Evolutionary conservation across 2,113 vertebrate genomes (phyloP).

Genomic region (Urocolius indicus): DNA sequence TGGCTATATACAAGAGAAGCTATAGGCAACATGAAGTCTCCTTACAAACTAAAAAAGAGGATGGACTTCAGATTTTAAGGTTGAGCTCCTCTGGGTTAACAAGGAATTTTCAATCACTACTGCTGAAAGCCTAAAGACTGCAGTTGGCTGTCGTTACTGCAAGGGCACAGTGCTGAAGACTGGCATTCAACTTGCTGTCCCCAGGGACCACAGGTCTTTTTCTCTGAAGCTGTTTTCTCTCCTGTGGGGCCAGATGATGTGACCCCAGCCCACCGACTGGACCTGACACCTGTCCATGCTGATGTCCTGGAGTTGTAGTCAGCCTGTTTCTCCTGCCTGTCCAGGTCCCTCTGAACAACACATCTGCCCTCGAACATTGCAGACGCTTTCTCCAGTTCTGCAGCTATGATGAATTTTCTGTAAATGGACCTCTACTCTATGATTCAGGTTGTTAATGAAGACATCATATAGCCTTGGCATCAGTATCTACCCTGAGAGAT

Average conservation of each 20-base stretch:
- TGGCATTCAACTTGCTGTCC: not conserved
- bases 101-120: not conserved
- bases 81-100: not conserved
- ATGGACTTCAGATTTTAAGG: fast-evolving
- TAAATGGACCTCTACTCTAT: not conserved
- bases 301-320: not conserved
- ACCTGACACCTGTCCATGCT: not conserved
- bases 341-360: not conserved
- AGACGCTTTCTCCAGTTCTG: not conserved
- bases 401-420: not conserved
- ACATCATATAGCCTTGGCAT: fast-evolving
- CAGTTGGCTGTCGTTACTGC: not conserved
- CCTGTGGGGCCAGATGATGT: fast-evolving
- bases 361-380: not conserved
- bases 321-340: not conserved
- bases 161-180: not conserved
- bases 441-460: not conserved
- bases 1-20: not conserved
- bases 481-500: not conserved
- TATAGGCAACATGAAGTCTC: fast-evolving
- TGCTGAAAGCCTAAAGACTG: no score
- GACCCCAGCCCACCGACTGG: not conserved
- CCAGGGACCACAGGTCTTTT: not conserved
- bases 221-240: not conserved
- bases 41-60: not conserved